phyloP scores from a whole-genome alignment of 2,888 invertebrate species.

The Polia nebulosa region DNA sequence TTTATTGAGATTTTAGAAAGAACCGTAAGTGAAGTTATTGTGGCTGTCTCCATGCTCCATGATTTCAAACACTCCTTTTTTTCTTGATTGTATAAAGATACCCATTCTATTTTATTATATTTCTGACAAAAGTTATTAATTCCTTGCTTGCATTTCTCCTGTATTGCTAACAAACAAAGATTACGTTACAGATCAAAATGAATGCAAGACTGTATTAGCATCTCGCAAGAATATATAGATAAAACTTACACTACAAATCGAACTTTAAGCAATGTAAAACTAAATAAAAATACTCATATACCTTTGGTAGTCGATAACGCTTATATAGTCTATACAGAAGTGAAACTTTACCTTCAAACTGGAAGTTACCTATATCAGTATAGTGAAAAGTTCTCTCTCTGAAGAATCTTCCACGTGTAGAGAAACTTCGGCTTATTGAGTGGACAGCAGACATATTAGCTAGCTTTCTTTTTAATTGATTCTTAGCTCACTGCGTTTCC shows the following conservation, averaged over 20 bases:
- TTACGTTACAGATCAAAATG: neutral
- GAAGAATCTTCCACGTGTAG: slow-evolving; percentile 25
- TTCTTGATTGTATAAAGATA: too few species aligned
- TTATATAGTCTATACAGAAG: slow-evolving; percentile 60
- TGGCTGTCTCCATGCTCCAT: too few species aligned
- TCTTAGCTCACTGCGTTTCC: slow-evolving; percentile 1
- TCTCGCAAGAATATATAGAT: slow-evolving; percentile 3
- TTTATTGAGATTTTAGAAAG: too few species aligned
- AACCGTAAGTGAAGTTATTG: too few species aligned
- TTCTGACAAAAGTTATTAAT: neutral
- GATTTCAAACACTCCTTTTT: too few species aligned
- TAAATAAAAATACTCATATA: slow-evolving; percentile 41
- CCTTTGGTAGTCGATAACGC: slow-evolving; percentile 51
- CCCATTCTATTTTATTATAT: too few species aligned
- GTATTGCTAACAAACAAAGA: neutral
- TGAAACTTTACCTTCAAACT: slow-evolving; percentile 52
- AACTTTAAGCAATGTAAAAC: slow-evolving; percentile 21
- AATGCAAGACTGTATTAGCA: neutral
- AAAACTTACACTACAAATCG: neutral
- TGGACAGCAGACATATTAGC: slow-evolving; percentile 13
- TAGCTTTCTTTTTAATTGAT: slow-evolving; percentile 35
- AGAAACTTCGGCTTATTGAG: slow-evolving; percentile 25
- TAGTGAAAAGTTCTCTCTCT: slow-evolving; percentile 40
- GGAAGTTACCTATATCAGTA: slow-evolving; percentile 32
- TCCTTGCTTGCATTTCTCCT: neutral